Conservation (phyloP, 2,113 vertebrate genomes). For the Mesembrinibis cayennensis region DNA sequence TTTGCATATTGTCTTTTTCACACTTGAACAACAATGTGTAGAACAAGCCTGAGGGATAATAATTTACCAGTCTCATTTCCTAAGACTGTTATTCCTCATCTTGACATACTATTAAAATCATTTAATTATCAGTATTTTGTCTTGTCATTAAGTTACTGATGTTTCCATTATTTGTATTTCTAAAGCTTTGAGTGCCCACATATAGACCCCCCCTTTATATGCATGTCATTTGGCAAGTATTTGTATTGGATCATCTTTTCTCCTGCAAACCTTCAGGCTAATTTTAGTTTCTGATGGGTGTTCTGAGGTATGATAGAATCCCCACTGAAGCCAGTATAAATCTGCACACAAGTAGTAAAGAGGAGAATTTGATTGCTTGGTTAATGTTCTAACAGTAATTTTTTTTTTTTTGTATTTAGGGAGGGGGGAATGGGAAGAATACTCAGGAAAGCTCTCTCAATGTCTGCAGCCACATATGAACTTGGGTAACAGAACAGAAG, state of each 20-base stretch:
- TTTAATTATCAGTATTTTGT: conserved; percentile 72
- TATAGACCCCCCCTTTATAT: not conserved
- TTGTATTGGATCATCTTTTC: not conserved
- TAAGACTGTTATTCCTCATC: conserved; percentile 67
- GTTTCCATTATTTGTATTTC: conserved; percentile 57
- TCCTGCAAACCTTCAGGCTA: not conserved
- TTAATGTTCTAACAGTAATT: not conserved
- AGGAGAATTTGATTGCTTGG: not conserved
- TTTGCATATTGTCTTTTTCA: conserved; percentile 36
- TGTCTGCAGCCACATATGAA: not conserved
- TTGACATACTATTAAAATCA: conserved; percentile 70
- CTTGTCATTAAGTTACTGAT: conserved; percentile 37
- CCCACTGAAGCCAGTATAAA: not conserved
- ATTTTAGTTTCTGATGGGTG: not conserved
- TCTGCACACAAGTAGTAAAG: not conserved
- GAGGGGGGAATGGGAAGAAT: not conserved
- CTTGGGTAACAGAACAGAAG: not conserved
- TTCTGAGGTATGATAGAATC: not conserved
- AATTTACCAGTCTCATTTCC: conserved; percentile 59
- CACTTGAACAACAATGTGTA: conserved; percentile 6
- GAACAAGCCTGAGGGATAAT: conserved; percentile 27
- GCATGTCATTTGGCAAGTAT: not conserved
- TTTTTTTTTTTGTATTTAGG: not conserved
- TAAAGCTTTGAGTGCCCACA: not conserved
- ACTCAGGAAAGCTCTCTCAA: not conserved